Evolutionary conservation across 1,140 invertebrate genomes (phyloP), one percentile per base, ranked within the genome.

Genomic region (Neodiprion fabricii): DNA sequence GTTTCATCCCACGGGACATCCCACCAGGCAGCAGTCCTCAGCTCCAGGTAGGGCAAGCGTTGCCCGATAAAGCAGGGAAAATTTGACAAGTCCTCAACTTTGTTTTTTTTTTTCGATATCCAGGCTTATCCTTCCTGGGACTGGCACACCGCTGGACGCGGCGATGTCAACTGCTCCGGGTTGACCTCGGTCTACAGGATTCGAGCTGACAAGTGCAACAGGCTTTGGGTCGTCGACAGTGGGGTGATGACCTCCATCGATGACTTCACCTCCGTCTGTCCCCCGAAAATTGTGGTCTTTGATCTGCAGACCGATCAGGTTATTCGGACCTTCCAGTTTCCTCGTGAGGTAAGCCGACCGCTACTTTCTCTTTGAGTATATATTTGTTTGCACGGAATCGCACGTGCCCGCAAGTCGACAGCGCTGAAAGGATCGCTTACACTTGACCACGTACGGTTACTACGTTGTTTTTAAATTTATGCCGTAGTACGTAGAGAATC

Each of bases 91-190:
- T 48, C 1, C 67, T 9, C 67, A 73, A 5, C 47, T 48, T 8
- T n/a, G 21, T 23, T 66, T 10, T 40, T 28, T 28, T 12, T 65
- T 79, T 72, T 79, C 79, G 8, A 40, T 3, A 40, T 40, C 2
- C 86, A 94, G 86, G 91, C 95, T 0, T 96, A 94, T 85, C 95
- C 95, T 0, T 92, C 93, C 73, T 96, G 94, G 95, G 92, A 92
- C 1, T 95, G 92, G 90, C 94, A 95, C 76, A 86, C 86, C 1
- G 92, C 94, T 1, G 93, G 92, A 0, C 91, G 89, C 65, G 91
- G 91, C 1, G 89, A 92, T 75, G 90, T 92, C 78, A 94, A 94
- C 81, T 95, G 94, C 82, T 92, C 92, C 7, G 92, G 92, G 0
- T 78, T 96, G 7, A 92, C 95, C 28, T 95, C 94, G 0, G 94